Evolutionary conservation across 2,888 invertebrate genomes (phyloP).

Genomic region (Perithous albicinctus): DNA sequence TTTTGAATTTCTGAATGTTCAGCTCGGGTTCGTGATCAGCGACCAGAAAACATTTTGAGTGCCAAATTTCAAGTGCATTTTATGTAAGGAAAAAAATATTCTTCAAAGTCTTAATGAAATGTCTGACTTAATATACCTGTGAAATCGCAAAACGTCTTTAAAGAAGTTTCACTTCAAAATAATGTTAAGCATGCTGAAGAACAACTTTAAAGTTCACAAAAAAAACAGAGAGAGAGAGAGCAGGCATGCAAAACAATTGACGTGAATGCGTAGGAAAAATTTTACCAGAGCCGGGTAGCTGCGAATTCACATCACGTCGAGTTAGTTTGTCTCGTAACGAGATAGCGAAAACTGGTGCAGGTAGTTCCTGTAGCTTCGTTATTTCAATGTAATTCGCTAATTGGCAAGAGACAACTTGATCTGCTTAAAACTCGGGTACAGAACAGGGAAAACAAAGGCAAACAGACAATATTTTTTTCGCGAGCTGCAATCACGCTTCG

Average conservation of each 20-base stretch:
- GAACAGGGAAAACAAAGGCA: neutral
- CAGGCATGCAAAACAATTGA: neutral
- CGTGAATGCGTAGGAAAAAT: neutral
- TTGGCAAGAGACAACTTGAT: conserved; percentile 41
- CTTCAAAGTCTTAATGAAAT: too few species aligned
- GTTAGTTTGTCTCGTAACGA: conserved; percentile 51
- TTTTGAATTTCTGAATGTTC: too few species aligned
- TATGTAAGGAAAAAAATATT: too few species aligned
- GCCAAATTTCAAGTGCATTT: too few species aligned
- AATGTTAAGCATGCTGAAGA: neutral
- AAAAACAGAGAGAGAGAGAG: too few species aligned
- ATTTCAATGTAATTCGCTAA: conserved; percentile 54
- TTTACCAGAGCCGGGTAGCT: neutral
- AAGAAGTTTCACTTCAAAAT: too few species aligned
- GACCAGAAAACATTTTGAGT: too few species aligned
- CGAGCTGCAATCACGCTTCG: neutral
- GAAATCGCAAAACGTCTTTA: too few species aligned
- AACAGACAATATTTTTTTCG: neutral
- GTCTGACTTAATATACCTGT: too few species aligned
- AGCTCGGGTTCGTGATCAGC: too few species aligned
- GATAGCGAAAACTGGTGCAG: neutral
- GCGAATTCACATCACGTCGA: conserved; percentile 53
- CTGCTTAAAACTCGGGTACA: neutral
- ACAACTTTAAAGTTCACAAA: neutral
- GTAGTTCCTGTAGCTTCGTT: conserved; percentile 33